Conservation (phyloP, 1,140 invertebrate genomes). For the Ceratina japonica region DNA sequence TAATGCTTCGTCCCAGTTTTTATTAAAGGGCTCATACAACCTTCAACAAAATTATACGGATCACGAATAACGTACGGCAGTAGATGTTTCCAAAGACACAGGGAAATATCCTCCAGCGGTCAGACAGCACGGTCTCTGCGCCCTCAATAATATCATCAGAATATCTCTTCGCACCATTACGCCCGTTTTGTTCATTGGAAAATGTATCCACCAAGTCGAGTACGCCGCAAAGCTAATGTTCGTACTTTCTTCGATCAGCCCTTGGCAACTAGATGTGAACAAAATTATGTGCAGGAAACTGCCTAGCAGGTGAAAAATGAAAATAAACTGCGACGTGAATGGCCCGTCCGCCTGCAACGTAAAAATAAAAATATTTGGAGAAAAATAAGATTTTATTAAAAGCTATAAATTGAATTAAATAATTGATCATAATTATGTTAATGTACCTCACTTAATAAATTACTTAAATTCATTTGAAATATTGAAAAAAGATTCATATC, state of each 20-base stretch:
- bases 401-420: too few species aligned
- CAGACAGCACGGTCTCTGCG: too few species aligned
- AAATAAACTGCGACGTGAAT: slow-evolving; percentile 20
- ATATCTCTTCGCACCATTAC: slow-evolving; percentile 28
- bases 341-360: slow-evolving; percentile 11
- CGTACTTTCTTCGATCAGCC: too few species aligned
- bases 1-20: too few species aligned
- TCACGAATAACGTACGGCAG: too few species aligned
- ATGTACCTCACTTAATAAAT: not conserved
- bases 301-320: slow-evolving; percentile 32
- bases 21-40: too few species aligned
- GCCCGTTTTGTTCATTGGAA: slow-evolving; percentile 18
- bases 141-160: slow-evolving; percentile 37
- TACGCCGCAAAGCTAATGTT: too few species aligned
- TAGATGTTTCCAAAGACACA: too few species aligned
- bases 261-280: slow-evolving; percentile 39
- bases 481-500: not conserved
- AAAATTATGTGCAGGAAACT: slow-evolving; percentile 45
- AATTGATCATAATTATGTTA: too few species aligned
- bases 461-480: not conserved
- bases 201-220: slow-evolving; percentile 17
- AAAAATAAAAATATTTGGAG: not conserved
- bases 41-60: too few species aligned
- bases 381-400: too few species aligned
- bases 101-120: too few species aligned